Evolutionary conservation across 35 echinoderm and acorn worm genomes (phyloP), one percentile per base, ranked within the genome.

Genomic region (Diadema setosum): DNA sequence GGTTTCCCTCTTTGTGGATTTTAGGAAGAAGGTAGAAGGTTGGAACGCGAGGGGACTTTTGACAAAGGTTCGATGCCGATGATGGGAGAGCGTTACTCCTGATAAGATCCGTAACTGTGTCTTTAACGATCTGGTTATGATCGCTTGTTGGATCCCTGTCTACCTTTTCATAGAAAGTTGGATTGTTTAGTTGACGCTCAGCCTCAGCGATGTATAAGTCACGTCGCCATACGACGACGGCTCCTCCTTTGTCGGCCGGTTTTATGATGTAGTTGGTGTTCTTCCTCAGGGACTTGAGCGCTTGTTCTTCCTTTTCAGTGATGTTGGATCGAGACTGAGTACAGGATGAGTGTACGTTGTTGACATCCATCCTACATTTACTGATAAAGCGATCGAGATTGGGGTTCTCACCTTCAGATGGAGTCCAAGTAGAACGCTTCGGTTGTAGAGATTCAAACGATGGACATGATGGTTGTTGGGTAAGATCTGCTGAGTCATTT

Each of bases 11-110:
- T 34, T 83, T 83, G 81, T 83, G 81, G 9, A 67, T 83, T 56
- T 83, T 83, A 18, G 81, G 81, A 16, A 83, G 46, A 29, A 83
- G 40, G 30, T 83, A 83, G 48, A 83, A 83, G 42, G 32, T 41
- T 18, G 75, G 29, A 67, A 11, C 63, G 29, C 26, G 63, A 14
- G 63, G 11, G 26, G 11, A 14, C 6, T 67, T 67, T 26, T 67
- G 63, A 26, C 63, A 67, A 26, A 67, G 11, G 29, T 26, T 67
- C 6, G 63, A 67, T 6, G 75, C 75, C 32, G 75, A 41, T 41
- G 75, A 39, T 40, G 75, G 75, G 17, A 81, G 75, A 17, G 32
- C 75, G 5, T 26, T 42, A 39, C 26, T 81, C 34, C 42, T 81
- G 12, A 81, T 81, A 25, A 81, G 17, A 6, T 81, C 75, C 32